Evolutionary conservation across 53 echinoderm and acorn worm species (phyloP).

Genomic region (Henricia sp.): DNA sequence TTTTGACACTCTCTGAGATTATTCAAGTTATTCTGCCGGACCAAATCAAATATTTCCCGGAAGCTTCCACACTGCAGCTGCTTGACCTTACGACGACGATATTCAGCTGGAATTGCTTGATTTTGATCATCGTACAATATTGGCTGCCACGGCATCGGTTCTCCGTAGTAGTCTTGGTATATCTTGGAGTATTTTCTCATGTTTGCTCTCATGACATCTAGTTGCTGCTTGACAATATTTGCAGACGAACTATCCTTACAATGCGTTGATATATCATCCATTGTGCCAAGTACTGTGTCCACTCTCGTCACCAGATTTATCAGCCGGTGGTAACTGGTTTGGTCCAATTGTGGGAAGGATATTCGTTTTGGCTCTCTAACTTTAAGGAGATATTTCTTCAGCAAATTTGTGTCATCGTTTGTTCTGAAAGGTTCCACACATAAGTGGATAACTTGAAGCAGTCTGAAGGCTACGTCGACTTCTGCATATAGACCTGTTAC

Average conservation of each 20-base stretch:
- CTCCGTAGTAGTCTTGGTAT: constrained; percentile 51
- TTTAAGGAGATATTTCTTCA: constrained; percentile 5
- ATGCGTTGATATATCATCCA: constrained; percentile 43
- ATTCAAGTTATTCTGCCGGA: background rate
- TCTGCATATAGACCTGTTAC: constrained; percentile 36
- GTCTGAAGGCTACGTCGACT: constrained; percentile 45
- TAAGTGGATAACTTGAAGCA: constrained; percentile 35
- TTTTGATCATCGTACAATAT: background rate
- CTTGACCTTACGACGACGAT: constrained; percentile 35
- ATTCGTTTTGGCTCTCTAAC: background rate
- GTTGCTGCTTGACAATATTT: background rate
- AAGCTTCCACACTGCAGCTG: constrained; percentile 21
- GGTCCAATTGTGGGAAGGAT: background rate
- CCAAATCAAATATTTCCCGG: constrained; percentile 50
- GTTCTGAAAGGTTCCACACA: constrained; percentile 45
- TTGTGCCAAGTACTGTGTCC: constrained; percentile 9
- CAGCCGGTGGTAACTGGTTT: background rate
- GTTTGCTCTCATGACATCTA: constrained; percentile 12
- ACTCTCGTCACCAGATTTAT: constrained; percentile 4
- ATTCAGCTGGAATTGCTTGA: constrained; percentile 14
- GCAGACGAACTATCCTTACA: constrained; percentile 48
- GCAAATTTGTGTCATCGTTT: background rate
- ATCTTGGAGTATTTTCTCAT: constrained; percentile 3
- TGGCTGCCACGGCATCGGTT: background rate
- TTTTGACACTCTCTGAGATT: constrained; percentile 1